These are phyloP conservation scores for Pseudococcus longispinus DNA, from an alignment of 2,888 invertebrate species.

Conservation along the genomic window DNA sequence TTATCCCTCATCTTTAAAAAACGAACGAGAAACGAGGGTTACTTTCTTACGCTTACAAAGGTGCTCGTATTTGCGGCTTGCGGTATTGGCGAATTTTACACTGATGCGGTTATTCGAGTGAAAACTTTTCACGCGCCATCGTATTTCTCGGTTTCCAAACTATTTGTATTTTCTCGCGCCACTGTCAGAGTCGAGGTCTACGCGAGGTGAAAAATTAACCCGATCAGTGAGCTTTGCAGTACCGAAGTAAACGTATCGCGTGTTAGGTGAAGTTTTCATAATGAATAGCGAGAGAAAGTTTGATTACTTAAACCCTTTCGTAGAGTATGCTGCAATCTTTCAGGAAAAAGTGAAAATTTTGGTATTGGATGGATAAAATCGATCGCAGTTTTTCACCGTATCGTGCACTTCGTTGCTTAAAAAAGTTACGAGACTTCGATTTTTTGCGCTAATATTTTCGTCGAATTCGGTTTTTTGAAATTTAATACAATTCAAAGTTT, in stretches of 20 bases:
- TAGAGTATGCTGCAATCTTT: background rate
- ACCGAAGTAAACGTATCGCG: background rate
- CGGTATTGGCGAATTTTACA: background rate
- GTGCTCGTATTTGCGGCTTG: background rate
- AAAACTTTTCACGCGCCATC: background rate
- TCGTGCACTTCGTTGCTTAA: too few species aligned
- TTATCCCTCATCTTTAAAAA: background rate
- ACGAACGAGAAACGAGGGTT: background rate
- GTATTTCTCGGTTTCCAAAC: background rate
- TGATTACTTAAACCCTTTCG: background rate
- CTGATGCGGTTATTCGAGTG: background rate
- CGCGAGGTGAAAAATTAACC: background rate
- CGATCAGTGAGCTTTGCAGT: background rate
- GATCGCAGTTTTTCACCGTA: background rate
- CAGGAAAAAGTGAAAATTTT: background rate
- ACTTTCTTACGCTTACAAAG: background rate
- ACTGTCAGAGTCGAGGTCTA: background rate
- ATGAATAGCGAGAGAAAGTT: background rate
- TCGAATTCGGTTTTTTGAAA: too few species aligned
- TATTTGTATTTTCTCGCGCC: background rate
- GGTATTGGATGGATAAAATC: background rate
- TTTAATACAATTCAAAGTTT: too few species aligned
- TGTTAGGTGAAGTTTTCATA: background rate
- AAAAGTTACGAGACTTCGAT: too few species aligned
- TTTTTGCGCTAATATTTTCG: too few species aligned